A percentile compares a stretch with the other conserved stretches of the same genome.
phyloP scores from a whole-genome alignment of 2,888 invertebrate genomes.

The Pachliopta kotzebuea region DNA sequence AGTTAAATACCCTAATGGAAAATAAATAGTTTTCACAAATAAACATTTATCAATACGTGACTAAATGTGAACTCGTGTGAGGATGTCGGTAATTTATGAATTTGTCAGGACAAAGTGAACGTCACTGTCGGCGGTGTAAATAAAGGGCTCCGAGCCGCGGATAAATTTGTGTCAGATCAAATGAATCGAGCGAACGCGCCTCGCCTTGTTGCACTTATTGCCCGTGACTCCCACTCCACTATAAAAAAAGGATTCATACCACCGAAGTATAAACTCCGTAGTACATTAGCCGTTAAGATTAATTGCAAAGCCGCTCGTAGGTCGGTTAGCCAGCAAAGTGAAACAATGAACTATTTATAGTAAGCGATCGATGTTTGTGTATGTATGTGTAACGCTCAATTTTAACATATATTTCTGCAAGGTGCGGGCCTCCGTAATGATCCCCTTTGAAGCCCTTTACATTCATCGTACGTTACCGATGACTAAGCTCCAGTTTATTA shows the following conservation, averaged over 20 bases:
- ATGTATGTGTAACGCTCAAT: slow-evolving; percentile 1
- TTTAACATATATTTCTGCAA: slow-evolving; percentile 10
- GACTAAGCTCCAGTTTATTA: slow-evolving; percentile 11
- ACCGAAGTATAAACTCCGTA: slow-evolving; percentile 20
- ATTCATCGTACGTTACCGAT: slow-evolving; percentile 9
- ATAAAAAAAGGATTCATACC: slow-evolving; percentile 10
- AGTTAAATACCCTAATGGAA: slow-evolving; percentile 19
- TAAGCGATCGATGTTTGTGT: slow-evolving; percentile 30
- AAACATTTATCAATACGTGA: slow-evolving; percentile 60
- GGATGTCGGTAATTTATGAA: slow-evolving; percentile 81
- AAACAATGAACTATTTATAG: slow-evolving; percentile 34
- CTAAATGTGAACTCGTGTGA: slow-evolving; percentile 57
- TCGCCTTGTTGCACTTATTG: slow-evolving; percentile 75
- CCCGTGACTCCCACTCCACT: slow-evolving; percentile 37
- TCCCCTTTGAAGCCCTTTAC: slow-evolving; percentile 22
- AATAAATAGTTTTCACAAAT: slow-evolving; percentile 56
- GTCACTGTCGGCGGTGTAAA: slow-evolving; percentile 66
- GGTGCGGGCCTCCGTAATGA: slow-evolving; percentile 3
- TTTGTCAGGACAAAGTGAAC: slow-evolving; percentile 78
- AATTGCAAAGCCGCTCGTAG: slow-evolving; percentile 24
- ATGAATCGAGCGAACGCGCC: slow-evolving; percentile 70
- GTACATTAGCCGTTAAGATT: slow-evolving; percentile 27
- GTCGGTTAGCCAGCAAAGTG: slow-evolving; percentile 25
- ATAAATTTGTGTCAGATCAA: slow-evolving; percentile 81
- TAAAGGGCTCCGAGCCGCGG: slow-evolving; percentile 70